These are phyloP conservation scores for Copsychus sechellarum DNA, from an alignment of 2,113 vertebrate genomes.

Conservation along the genomic window DNA sequence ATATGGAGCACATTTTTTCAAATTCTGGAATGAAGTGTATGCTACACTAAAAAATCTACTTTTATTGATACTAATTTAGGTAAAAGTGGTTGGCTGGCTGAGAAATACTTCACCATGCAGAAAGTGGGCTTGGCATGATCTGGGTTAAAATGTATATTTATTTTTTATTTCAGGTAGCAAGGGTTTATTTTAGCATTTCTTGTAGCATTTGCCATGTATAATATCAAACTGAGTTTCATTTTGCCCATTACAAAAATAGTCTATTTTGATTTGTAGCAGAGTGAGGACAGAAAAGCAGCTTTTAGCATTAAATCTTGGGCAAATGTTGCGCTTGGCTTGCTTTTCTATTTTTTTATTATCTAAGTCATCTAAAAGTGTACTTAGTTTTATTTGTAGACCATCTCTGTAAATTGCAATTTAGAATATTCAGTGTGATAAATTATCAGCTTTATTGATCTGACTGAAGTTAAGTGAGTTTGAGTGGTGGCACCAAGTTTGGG, in stretches of 20 bases:
- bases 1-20: slow-evolving; percentile 2
- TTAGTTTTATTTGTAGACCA: neutral
- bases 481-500: slow-evolving; percentile 40
- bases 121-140: slow-evolving; percentile 34
- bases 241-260: slow-evolving; percentile 59
- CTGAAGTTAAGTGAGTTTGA: slow-evolving; percentile 43
- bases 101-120: slow-evolving; percentile 43
- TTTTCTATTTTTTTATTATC: neutral
- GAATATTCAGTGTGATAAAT: slow-evolving; percentile 27
- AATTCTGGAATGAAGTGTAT: slow-evolving; percentile 34
- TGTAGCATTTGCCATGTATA: neutral
- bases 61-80: slow-evolving; percentile 62
- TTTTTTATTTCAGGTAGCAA: slow-evolving; percentile 60
- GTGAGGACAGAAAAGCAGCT: slow-evolving; percentile 48
- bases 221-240: slow-evolving; percentile 32
- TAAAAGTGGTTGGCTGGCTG: slow-evolving; percentile 53
- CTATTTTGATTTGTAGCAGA: slow-evolving; percentile 42
- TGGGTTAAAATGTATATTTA: neutral
- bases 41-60: slow-evolving; percentile 53
- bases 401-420: neutral
- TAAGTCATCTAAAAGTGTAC: neutral
- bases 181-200: slow-evolving; percentile 9
- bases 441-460: neutral
- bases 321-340: slow-evolving; percentile 5
- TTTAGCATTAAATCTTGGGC: neutral